A percentile compares a stretch with the other conserved stretches of the same genome.
Conservation (phyloP, 2,113 vertebrate species). For the Panthera tigris region DNA sequence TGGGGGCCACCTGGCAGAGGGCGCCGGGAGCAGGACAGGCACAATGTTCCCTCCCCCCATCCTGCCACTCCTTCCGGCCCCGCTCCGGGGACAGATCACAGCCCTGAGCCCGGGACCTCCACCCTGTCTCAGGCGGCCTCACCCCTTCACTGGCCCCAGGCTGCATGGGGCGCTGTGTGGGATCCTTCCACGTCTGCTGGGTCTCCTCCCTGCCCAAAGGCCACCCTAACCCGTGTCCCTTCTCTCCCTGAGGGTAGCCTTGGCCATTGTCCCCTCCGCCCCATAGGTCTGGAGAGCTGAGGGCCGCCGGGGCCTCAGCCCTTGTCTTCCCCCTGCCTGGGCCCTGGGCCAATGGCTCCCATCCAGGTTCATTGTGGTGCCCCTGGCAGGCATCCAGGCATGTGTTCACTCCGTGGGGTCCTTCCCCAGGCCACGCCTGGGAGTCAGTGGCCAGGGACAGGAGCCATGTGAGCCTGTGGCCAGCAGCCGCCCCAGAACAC, state of each 20-base stretch:
- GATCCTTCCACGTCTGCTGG: neutral
- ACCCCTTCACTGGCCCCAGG: neutral
- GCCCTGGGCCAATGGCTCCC: too few relatives aligned
- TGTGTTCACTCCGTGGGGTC: neutral
- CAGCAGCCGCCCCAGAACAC: neutral
- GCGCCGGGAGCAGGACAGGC: neutral
- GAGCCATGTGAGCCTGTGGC: neutral
- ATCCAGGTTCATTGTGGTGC: rapidly evolving
- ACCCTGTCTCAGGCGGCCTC: neutral
- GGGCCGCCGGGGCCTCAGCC: too few relatives aligned
- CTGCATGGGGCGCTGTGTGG: rapidly evolving
- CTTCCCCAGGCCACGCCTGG: neutral
- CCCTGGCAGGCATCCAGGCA: neutral
- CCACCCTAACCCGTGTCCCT: too few relatives aligned
- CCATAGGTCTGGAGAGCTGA: neutral
- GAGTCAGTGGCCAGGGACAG: neutral
- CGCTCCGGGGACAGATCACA: neutral
- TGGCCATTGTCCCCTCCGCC: neutral
- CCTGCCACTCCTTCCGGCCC: neutral
- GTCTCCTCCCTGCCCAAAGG: neutral
- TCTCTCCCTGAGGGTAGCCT: neutral
- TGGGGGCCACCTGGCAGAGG: rapidly evolving
- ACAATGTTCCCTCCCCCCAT: rapidly evolving
- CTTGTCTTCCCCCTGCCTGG: neutral
- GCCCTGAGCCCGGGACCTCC: neutral